A percentile compares a stretch with the other conserved stretches of the same genome.
phyloP scores from a whole-genome alignment of 2,888 invertebrate genomes.

The Drosophila fulvimacula region DNA sequence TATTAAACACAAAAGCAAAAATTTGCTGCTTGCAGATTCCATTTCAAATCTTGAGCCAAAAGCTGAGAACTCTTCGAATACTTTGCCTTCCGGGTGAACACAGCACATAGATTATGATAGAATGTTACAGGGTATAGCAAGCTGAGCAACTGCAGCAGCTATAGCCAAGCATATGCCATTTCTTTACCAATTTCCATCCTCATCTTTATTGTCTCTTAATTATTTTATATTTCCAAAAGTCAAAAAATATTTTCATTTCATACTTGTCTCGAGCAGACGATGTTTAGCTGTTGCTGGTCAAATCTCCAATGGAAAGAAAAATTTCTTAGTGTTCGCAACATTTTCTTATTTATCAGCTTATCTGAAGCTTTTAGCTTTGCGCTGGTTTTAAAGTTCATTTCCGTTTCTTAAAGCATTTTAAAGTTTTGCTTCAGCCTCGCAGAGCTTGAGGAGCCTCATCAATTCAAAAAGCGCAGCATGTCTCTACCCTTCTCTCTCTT shows the following conservation, averaged over 20 bases:
- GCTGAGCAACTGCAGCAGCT: neutral
- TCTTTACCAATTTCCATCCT: neutral
- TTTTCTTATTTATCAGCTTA: too few relatives aligned
- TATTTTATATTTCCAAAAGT: too few relatives aligned
- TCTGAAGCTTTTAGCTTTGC: neutral
- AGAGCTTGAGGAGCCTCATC: neutral
- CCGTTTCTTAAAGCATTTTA: neutral
- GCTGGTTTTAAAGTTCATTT: neutral
- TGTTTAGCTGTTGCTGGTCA: too few relatives aligned
- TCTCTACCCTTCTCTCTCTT: neutral
- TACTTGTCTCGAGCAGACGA: too few relatives aligned
- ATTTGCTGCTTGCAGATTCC: neutral
- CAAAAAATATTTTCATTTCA: too few relatives aligned
- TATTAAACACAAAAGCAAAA: neutral
- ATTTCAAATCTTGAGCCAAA: neutral
- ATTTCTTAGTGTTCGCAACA: too few relatives aligned
- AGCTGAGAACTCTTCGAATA: too few relatives aligned
- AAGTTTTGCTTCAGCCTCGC: neutral
- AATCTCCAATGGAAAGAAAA: too few relatives aligned
- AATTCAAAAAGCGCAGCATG: slow-evolving; percentile 10
- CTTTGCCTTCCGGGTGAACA: too few relatives aligned
- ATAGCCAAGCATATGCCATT: neutral
- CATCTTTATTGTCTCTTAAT: too few relatives aligned
- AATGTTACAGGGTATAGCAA: slow-evolving; percentile 2
- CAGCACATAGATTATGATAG: too few relatives aligned